A percentile compares a stretch with the other conserved stretches of the same genome.
phyloP scores from a whole-genome alignment of 2,888 invertebrate genomes.

The Platypus cylindrus region DNA sequence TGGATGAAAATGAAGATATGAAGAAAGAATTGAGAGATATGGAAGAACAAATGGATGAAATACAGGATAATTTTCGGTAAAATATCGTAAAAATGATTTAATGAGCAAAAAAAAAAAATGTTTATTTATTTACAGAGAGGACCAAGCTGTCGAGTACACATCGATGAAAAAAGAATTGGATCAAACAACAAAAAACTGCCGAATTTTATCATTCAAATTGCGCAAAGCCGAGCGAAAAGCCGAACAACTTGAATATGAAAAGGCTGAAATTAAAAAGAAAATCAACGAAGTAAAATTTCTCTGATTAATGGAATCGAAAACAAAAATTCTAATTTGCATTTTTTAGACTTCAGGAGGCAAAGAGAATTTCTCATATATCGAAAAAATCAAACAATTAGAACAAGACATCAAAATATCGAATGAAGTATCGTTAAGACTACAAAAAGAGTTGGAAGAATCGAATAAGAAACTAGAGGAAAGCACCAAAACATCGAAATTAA shows the following conservation, averaged over 20 bases:
- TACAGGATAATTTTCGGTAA: slow-evolving; percentile 88
- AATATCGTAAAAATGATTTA: background rate
- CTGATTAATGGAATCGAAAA: background rate
- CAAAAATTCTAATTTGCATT: slow-evolving; percentile 3
- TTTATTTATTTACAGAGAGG: slow-evolving; percentile 52
- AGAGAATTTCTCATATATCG: slow-evolving; percentile 48
- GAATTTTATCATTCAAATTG: slow-evolving; percentile 94
- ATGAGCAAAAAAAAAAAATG: background rate
- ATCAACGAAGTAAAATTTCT: slow-evolving; percentile 40
- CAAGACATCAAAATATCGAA: slow-evolving; percentile 73
- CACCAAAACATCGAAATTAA: slow-evolving; percentile 26
- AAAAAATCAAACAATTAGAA: slow-evolving; percentile 68
- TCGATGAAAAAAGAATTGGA: slow-evolving; percentile 91
- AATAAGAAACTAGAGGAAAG: slow-evolving; percentile 43
- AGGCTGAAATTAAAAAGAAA: slow-evolving; percentile 58
- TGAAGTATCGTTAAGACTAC: slow-evolving; percentile 56
- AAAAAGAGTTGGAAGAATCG: slow-evolving; percentile 56
- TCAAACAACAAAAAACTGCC: slow-evolving; percentile 93
- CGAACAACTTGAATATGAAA: slow-evolving; percentile 79
- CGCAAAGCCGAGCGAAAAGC: slow-evolving; percentile 87
- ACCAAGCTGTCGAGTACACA: slow-evolving; percentile 93
- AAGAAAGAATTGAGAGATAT: slow-evolving; percentile 85
- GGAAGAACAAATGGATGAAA: slow-evolving; percentile 96
- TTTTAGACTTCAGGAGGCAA: slow-evolving; percentile 40
- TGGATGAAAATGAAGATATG: slow-evolving; percentile 93